Conservation (phyloP, 2,797 vertebrate species). For the Octomys mimax region DNA sequence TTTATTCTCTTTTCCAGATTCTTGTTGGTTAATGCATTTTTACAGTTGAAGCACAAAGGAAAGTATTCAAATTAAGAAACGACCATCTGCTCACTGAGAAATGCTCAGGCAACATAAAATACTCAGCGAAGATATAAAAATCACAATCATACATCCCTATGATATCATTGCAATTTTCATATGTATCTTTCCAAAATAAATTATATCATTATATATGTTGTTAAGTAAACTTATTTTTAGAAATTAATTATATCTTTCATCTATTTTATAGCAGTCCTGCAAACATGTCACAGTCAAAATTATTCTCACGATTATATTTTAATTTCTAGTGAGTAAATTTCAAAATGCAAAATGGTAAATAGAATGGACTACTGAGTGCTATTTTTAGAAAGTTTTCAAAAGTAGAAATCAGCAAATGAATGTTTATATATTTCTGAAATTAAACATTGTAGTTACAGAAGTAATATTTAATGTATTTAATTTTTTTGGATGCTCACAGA, state of each 20-base stretch:
- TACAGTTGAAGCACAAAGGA: conserved; percentile 53
- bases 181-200: conserved; percentile 43
- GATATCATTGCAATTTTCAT: conserved; percentile 19
- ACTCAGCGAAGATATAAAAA: background rate
- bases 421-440: background rate
- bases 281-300: conserved; percentile 39
- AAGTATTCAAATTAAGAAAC: conserved; percentile 56
- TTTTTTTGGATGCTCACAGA: background rate
- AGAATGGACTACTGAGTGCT: background rate
- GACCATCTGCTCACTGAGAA: conserved; percentile 43
- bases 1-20: conserved; percentile 43
- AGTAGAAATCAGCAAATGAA: background rate
- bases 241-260: conserved; percentile 39
- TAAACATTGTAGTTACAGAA: conserved; percentile 32
- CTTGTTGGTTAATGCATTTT: conserved; percentile 21
- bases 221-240: background rate
- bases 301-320: background rate
- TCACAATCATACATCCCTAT: background rate
- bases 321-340: background rate
- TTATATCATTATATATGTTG: conserved; percentile 5
- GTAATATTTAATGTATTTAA: background rate
- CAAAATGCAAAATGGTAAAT: background rate
- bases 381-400: background rate
- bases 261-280: background rate
- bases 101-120: conserved; percentile 4